These are phyloP conservation scores for Cyanoramphus novaezelandiae DNA, from an alignment of 2,113 vertebrate species.

Conservation along the genomic window DNA sequence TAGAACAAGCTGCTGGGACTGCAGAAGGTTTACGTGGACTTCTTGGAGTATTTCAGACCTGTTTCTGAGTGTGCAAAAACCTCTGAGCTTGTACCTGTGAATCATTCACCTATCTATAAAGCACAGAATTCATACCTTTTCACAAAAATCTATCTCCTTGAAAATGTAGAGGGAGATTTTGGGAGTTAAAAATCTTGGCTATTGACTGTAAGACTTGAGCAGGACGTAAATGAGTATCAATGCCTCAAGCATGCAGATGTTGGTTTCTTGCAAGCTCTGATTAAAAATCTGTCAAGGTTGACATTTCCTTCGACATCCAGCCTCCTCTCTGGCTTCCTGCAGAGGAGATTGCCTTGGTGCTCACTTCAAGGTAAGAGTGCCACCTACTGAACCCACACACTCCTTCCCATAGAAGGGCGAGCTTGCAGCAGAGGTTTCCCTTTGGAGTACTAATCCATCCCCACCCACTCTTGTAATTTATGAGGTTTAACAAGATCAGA, in stretches of 20 bases:
- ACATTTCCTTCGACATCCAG: not conserved
- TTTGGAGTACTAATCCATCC: not conserved
- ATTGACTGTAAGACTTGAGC: not conserved
- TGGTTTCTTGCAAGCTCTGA: not conserved
- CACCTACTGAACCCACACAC: not conserved
- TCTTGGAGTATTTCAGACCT: not conserved
- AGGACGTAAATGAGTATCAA: not conserved
- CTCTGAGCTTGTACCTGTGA: not conserved
- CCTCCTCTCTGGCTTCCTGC: not conserved
- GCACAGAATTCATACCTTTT: not conserved
- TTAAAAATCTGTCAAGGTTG: not conserved
- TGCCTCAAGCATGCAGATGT: fast-evolving
- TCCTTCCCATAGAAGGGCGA: not conserved
- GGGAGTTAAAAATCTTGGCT: not conserved
- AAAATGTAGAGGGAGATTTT: not conserved
- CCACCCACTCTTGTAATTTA: not conserved
- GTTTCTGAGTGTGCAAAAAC: not conserved
- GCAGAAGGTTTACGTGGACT: not conserved
- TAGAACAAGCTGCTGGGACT: not conserved
- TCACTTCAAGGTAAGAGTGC: not conserved
- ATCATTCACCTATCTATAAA: not conserved
- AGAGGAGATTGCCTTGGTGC: not conserved
- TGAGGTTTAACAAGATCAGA: not conserved
- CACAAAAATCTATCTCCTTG: not conserved
- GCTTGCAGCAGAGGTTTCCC: not conserved